These are phyloP conservation scores for Lophura swinhoii DNA, from an alignment of 2,797 vertebrate species.

Conservation along the genomic window DNA sequence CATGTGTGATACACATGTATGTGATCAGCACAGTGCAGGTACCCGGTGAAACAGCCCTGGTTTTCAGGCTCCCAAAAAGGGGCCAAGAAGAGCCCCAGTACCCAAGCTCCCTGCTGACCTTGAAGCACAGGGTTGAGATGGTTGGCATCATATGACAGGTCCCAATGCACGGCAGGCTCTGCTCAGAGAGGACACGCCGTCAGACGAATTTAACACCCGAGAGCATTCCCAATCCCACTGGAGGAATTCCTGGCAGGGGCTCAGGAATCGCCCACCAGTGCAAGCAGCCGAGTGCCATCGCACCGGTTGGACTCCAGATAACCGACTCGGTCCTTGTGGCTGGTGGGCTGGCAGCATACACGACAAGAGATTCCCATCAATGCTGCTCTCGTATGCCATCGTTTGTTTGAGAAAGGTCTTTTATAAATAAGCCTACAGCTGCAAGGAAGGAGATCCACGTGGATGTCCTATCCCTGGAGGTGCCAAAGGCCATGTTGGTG, in stretches of 20 bases:
- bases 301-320: neutral
- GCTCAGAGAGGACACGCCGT: constrained; percentile 16
- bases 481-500: too few relatives aligned
- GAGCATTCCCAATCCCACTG: constrained; percentile 23
- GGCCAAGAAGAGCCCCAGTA: neutral
- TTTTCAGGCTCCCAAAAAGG: neutral
- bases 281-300: neutral
- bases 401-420: neutral
- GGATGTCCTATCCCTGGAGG: too few relatives aligned
- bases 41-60: neutral
- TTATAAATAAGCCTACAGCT: neutral
- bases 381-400: neutral
- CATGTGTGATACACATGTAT: neutral
- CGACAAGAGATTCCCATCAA: neutral
- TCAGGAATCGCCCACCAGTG: constrained; percentile 59
- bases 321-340: neutral
- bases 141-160: constrained; percentile 38
- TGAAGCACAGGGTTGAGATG: neutral
- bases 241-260: constrained; percentile 61
- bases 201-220: constrained; percentile 63
- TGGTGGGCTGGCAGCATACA: neutral
- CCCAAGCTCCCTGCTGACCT: constrained; percentile 32
- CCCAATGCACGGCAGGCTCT: constrained; percentile 22
- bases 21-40: fast-evolving
- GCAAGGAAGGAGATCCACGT: neutral